These are phyloP conservation scores for Conus betulinus DNA, from an alignment of 1,140 invertebrate species.

Conservation along the genomic window DNA sequence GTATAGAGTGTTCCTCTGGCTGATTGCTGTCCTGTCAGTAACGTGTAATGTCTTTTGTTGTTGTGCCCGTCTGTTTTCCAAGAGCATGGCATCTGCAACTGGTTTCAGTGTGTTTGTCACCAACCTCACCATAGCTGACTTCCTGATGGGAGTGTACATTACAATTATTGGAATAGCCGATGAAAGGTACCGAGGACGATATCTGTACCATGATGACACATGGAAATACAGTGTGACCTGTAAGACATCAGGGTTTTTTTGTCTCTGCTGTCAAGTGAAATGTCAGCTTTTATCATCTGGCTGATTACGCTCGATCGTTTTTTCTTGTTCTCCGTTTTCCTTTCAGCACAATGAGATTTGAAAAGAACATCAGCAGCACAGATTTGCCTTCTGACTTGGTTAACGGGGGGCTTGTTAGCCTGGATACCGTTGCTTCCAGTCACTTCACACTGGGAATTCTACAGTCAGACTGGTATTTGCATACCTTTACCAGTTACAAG, in stretches of 20 bases:
- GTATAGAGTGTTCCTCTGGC: slow-evolving; percentile 39
- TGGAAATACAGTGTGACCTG: slow-evolving; percentile 54
- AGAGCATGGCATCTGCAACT: neutral
- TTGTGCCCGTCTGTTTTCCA: neutral
- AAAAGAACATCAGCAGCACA: neutral
- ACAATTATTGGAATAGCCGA: slow-evolving; percentile 59
- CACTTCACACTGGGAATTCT: slow-evolving; percentile 34
- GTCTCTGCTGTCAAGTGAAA: slow-evolving; percentile 46
- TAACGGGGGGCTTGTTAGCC: slow-evolving; percentile 39
- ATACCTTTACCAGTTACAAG: no score
- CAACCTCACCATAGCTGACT: slow-evolving; percentile 43
- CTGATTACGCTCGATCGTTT: slow-evolving; percentile 53
- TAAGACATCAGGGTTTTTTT: slow-evolving; percentile 54
- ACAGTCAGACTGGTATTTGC: slow-evolving; percentile 51
- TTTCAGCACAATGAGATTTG: slow-evolving; percentile 42
- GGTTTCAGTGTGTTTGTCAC: neutral
- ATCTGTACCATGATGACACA: slow-evolving; percentile 41
- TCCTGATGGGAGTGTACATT: slow-evolving; percentile 67
- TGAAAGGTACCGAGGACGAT: slow-evolving; percentile 44
- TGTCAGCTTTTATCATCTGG: slow-evolving; percentile 38
- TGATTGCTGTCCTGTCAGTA: slow-evolving; percentile 39
- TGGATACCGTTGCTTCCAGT: neutral
- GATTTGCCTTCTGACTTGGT: slow-evolving; percentile 16
- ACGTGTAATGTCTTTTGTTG: slow-evolving; percentile 52
- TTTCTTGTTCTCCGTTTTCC: slow-evolving; percentile 55